These are phyloP conservation scores for Bradypus variegatus DNA, from an alignment of 2,797 vertebrate species.

Conservation along the genomic window DNA sequence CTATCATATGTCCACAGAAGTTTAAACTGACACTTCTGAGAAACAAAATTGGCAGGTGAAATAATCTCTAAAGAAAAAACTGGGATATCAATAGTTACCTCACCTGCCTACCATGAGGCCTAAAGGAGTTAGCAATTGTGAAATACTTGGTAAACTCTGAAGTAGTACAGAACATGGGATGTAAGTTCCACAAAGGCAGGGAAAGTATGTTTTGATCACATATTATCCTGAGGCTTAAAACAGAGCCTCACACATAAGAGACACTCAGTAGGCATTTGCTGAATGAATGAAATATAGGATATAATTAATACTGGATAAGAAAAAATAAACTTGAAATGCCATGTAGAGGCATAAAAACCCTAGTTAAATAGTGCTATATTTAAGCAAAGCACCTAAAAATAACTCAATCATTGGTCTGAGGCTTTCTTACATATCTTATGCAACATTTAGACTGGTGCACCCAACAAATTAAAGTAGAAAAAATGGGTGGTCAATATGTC, in stretches of 20 bases:
- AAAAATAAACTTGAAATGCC: not conserved
- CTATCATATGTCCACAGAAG: not conserved
- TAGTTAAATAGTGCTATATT: not conserved
- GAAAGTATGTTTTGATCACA: not conserved
- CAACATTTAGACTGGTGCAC: not conserved
- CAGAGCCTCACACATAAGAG: not conserved
- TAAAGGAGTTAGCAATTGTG: not conserved
- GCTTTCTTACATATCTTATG: not conserved
- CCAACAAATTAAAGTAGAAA: not conserved
- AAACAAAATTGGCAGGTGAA: conserved; percentile 30
- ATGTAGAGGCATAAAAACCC: not conserved
- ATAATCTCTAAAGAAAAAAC: not conserved
- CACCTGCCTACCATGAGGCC: not conserved
- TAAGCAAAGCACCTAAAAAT: not conserved
- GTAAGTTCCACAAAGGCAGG: not conserved
- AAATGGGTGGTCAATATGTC: not conserved
- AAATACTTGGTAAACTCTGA: not conserved
- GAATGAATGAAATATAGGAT: not conserved
- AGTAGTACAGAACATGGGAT: not conserved
- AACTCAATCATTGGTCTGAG: not conserved
- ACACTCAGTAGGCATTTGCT: not conserved
- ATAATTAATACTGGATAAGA: not conserved
- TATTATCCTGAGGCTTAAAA: not conserved
- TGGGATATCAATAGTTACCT: not conserved
- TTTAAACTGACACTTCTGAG: not conserved